Evolutionary conservation across 1,140 invertebrate genomes (phyloP).

Genomic region (Zaprionus camerounensis): DNA sequence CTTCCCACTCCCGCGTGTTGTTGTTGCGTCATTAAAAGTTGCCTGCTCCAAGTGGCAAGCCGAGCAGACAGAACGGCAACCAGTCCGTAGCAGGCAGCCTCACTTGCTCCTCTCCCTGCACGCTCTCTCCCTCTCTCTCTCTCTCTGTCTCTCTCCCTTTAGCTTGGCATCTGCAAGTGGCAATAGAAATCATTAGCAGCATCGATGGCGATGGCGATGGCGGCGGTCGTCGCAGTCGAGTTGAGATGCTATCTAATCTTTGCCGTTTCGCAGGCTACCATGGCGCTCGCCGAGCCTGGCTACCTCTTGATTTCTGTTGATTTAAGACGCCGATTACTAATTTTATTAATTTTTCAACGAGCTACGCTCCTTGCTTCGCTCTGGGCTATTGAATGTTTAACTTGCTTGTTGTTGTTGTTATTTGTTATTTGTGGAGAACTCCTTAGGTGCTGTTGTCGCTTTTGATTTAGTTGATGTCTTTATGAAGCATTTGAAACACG

Average conservation of each 20-base stretch:
- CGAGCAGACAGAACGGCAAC: constrained; percentile 57
- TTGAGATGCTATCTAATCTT: constrained; percentile 69
- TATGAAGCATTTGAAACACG: constrained; percentile 82
- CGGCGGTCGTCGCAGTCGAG: not conserved
- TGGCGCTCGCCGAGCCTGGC: constrained; percentile 52
- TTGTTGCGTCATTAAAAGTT: constrained; percentile 69
- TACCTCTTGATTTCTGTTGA: constrained; percentile 76
- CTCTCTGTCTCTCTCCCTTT: not conserved
- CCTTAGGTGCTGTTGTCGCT: constrained; percentile 75
- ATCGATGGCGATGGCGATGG: constrained; percentile 46
- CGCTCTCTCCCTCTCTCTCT: not conserved
- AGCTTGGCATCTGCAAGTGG: constrained; percentile 47
- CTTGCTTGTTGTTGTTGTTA: constrained; percentile 16
- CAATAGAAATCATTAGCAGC: constrained; percentile 80
- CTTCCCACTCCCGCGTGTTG: constrained; percentile 22
- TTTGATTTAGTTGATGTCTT: constrained; percentile 83
- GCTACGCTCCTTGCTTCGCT: constrained; percentile 25
- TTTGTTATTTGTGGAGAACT: not conserved
- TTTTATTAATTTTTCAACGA: constrained; percentile 82
- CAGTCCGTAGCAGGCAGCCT: constrained; percentile 11
- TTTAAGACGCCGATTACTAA: constrained; percentile 82
- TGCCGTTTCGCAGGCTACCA: constrained; percentile 49
- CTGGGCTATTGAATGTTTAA: constrained; percentile 44
- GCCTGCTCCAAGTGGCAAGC: constrained; percentile 46
- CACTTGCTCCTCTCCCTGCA: not conserved